Base-by-base conservation (phyloP, 2,113 vertebrate genomes). In the Platichthys flesus region DNA sequence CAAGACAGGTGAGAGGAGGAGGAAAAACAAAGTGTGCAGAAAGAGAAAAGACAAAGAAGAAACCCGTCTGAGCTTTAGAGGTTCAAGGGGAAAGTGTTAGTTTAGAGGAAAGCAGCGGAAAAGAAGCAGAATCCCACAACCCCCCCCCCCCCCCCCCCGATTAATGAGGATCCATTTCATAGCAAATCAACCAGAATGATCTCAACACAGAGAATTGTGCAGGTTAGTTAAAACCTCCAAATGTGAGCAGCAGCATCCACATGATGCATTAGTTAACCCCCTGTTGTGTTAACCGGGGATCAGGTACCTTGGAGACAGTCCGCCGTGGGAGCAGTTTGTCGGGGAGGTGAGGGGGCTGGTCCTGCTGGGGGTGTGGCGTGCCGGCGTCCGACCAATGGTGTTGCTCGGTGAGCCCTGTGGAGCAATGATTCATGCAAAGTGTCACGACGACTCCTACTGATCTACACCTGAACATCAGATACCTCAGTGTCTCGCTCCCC, bases 261-360 rank as follows among this genome's bases (percentile, higher is more conserved):
- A 9, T 3, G n/a, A 51, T 78, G 85, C 78, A 15, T n/a, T 12
- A 20, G 37, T 24, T 2, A 52, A 4, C 23, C 66, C 28, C 28
- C 5, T 42, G 62, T 24, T 16, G 14, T 4, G 3, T 18, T 16
- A 1, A 14, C 4, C 20, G 1, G 5, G 23, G 64, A 10, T 15
- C 2, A 0, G 61, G 90, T 97, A 99, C 98, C 98, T 99, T 76
- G 97, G 97, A 75, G 98, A 99, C n/a, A 99, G 93, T 57, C 97
- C 97, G n/a, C 97, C 96, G 8, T 99, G 97, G 85, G 97, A 99
- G 79, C 97, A 99, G 92, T 98, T 99, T 70, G 97, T 99, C 2
- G 98, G 98, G 45, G 98, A 99, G 73, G 97, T 99, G 79, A 99
- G 94, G 45, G 97, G 98, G 84, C 97, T 99, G 74, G 97, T 96